Evolutionary conservation across 2,888 invertebrate genomes (phyloP), one percentile per base, ranked within the genome.

Genomic region (Pachliopta kotzebuea): DNA sequence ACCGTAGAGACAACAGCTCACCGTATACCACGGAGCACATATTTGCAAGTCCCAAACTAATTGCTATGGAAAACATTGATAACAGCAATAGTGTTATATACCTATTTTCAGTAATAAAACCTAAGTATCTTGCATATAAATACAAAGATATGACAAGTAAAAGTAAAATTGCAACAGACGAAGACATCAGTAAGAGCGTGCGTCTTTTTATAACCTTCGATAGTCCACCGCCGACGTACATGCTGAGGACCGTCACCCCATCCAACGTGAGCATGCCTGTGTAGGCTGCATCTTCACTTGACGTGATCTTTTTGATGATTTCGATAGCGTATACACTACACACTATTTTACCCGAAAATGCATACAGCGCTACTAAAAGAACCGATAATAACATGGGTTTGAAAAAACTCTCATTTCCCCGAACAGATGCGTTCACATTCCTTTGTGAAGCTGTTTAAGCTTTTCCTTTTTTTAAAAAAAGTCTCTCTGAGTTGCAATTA

Each of bases 1-100:
- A 60, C 50, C 60, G 59, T 11, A 70, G 20, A 9, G 70, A 66
- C 1, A 66, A 24, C 7, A 72, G 29, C 66, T 72, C 71, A 0
- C 81, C 80, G 21, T 78, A 79, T 31, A 86, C 76, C 0, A 80
- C 76, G 2, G 77, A 76, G 0, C 79, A 76, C 74, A 85, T 77
- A 42, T 84, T 84, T 76, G 84, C 76, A 0, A 85, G 86, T 3
- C 86, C 86, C 61, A 81, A 78, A 65, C 84, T 83, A 54, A 85
- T 78, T 8, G 79, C 71, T 18, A 86, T 70, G 21, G 84, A 84
- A 71, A 80, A 86, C 0, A 72, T 69, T 20, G 76, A 50, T 26
- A 85, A 65, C 11, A 85, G 69, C 0, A 71, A 63, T 49, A 85
- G 74, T 8, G 82, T 79, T 29, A 76, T 31, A 18, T 71, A 66